A percentile compares a stretch with the other conserved stretches of the same genome.
Evolutionary conservation across 2,113 vertebrate species (phyloP).

Genomic region (Protobothrops flavoviridis): DNA sequence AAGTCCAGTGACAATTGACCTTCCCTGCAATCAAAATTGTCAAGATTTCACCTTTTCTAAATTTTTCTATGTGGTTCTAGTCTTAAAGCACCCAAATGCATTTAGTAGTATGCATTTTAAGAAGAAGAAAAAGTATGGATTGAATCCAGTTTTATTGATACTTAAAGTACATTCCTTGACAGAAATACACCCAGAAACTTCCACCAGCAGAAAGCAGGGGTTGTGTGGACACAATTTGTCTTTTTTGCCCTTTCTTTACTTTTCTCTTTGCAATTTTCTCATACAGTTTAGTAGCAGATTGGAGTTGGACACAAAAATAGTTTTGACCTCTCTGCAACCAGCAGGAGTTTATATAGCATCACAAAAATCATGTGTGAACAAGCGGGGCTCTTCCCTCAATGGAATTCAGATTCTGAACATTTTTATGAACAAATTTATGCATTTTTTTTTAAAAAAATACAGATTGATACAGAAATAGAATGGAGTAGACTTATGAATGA

Average conservation of each 20-base stretch:
- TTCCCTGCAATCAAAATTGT: neutral
- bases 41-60: neutral
- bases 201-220: neutral
- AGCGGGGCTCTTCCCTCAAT: neutral
- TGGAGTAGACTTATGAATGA: neutral
- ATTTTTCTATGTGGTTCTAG: neutral
- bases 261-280: neutral
- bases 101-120: neutral
- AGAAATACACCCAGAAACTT: neutral
- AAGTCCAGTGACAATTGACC: neutral
- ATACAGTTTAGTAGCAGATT: neutral
- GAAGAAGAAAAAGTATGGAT: neutral
- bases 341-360: neutral
- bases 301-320: neutral
- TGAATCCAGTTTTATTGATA: neutral
- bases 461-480: neutral
- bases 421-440: neutral
- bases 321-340: neutral
- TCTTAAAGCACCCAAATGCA: neutral
- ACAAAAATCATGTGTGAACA: neutral
- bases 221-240: neutral
- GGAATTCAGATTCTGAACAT: neutral
- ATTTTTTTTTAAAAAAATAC: neutral
- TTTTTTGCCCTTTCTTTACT: too few species aligned
- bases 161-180: neutral